Conservation (phyloP, 2,888 invertebrate genomes). For the Esperia sulphurella region DNA sequence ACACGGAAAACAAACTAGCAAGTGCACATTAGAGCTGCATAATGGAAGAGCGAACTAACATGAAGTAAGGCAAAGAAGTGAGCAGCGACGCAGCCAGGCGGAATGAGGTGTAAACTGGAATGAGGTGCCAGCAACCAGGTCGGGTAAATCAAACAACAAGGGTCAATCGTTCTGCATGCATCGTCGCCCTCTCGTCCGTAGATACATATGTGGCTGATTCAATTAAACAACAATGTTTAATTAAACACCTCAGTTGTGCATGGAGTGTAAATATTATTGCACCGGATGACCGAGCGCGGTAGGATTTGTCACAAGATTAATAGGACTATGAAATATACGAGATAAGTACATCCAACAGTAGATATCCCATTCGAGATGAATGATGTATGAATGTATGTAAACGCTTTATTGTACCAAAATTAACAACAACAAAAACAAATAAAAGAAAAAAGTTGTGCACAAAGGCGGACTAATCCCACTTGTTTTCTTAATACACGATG, state of each 20-base stretch:
- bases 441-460: too few species aligned
- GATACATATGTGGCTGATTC: constrained; percentile 8
- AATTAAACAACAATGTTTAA: neutral
- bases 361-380: too few species aligned
- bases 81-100: constrained; percentile 25
- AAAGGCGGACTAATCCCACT: too few species aligned
- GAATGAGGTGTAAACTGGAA: constrained; percentile 38
- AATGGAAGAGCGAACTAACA: constrained; percentile 5
- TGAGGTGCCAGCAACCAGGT: constrained; percentile 42
- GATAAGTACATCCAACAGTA: too few species aligned
- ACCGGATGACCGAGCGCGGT: too few species aligned
- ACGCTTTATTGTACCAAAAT: too few species aligned
- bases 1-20: neutral
- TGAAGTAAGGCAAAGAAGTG: constrained; percentile 12
- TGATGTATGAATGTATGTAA: too few species aligned
- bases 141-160: constrained; percentile 64
- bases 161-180: constrained; percentile 49
- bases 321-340: too few species aligned
- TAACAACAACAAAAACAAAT: too few species aligned
- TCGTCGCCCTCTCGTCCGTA: constrained; percentile 25
- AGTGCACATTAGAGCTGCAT: neutral
- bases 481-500: too few species aligned
- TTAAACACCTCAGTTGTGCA: neutral
- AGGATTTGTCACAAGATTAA: too few species aligned
- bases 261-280: too few species aligned